Percentiles rank a stretch among this genome's conserved stretches.
Conservation (phyloP, 2,797 vertebrate species). For the Phrynocephalus vlangalii region DNA sequence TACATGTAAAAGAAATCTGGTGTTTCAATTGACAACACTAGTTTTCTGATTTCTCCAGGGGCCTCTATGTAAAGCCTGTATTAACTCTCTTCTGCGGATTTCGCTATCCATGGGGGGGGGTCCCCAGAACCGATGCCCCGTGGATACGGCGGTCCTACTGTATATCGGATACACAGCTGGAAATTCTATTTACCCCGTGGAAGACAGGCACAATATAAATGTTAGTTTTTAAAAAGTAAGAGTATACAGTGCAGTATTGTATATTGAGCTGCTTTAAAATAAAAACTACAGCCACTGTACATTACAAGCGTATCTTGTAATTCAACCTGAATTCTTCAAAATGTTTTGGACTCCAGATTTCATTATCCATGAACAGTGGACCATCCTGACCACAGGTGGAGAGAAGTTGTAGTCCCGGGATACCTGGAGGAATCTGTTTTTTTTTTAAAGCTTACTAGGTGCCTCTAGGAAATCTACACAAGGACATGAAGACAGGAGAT, state of each 20-base stretch:
- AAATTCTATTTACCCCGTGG: not conserved
- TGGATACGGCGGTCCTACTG: too few species aligned
- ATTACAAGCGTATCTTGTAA: not conserved
- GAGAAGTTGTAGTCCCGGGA: not conserved
- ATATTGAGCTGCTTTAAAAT: not conserved
- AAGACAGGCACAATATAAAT: slow-evolving; percentile 10
- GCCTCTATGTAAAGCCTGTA: not conserved
- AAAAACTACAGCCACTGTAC: not conserved
- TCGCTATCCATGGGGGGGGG: too few species aligned
- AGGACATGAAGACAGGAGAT: not conserved
- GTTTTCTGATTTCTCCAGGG: slow-evolving; percentile 4
- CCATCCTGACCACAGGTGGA: not conserved
- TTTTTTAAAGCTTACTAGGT: not conserved
- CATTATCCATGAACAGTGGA: not conserved
- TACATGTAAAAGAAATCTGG: not conserved
- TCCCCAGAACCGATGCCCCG: too few species aligned
- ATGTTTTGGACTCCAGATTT: not conserved
- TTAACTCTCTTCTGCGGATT: too few species aligned
- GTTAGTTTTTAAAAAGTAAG: too few species aligned
- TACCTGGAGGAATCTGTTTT: not conserved
- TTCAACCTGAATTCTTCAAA: not conserved
- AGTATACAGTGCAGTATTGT: not conserved
- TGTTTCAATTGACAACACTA: not conserved
- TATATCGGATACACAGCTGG: not conserved
- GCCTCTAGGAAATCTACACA: not conserved